Evolutionary conservation across 2,797 vertebrate species (phyloP).

Genomic region (Tapirus indicus): DNA sequence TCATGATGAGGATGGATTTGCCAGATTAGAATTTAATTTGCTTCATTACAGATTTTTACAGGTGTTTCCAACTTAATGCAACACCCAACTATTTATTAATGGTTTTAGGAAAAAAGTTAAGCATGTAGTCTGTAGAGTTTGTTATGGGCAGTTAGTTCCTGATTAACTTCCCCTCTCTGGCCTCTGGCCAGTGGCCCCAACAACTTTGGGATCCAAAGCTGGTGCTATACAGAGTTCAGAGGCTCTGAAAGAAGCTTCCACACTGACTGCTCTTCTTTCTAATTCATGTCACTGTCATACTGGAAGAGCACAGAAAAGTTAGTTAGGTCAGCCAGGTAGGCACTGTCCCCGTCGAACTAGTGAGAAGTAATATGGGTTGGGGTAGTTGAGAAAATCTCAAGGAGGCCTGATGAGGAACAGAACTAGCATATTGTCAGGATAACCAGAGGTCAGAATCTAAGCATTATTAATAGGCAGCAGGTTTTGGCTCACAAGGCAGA

Average conservation of each 20-base stretch:
- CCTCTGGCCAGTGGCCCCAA: constrained; percentile 32
- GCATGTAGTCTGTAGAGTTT: neutral
- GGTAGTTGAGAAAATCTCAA: neutral
- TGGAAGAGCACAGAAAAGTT: neutral
- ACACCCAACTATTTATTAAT: neutral
- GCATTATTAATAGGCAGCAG: neutral
- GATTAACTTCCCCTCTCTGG: constrained; percentile 59
- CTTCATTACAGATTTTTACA: constrained; percentile 24
- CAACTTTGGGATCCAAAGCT: neutral
- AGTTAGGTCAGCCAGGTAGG: neutral
- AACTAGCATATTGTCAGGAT: neutral
- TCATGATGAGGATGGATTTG: neutral
- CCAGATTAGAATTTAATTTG: constrained; percentile 3
- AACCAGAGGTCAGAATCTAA: neutral
- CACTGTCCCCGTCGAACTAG: neutral
- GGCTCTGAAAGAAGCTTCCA: constrained; percentile 31
- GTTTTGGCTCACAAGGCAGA: neutral
- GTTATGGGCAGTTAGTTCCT: constrained; percentile 24
- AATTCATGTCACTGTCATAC: neutral
- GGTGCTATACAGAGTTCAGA: neutral
- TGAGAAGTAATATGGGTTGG: neutral
- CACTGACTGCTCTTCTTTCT: neutral
- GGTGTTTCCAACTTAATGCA: neutral
- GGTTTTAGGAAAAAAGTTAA: constrained; percentile 29
- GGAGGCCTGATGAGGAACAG: neutral